These are phyloP conservation scores for Taxidea taxus DNA, from an alignment of 2,113 vertebrate genomes.

Conservation along the genomic window DNA sequence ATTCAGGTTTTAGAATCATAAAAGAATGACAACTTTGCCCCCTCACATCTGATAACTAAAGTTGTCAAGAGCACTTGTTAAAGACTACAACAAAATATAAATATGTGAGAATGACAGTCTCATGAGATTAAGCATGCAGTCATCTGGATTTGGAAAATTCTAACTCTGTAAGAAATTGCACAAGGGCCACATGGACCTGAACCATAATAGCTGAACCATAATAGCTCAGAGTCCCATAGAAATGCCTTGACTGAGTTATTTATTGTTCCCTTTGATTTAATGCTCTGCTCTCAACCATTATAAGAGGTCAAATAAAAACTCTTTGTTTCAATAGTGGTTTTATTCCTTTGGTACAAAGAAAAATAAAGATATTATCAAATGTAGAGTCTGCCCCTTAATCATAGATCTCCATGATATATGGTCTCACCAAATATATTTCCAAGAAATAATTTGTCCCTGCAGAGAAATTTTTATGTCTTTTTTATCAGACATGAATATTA, in stretches of 20 bases:
- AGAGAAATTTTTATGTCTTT: background rate
- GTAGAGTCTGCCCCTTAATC: background rate
- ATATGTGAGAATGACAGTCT: background rate
- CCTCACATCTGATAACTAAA: background rate
- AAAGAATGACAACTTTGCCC: background rate
- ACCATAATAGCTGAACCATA: background rate
- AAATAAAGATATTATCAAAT: slow-evolving; percentile 21
- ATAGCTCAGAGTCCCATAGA: background rate
- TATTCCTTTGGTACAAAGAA: background rate
- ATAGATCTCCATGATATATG: background rate
- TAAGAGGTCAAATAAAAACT: background rate
- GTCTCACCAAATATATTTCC: background rate
- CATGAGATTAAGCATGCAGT: background rate
- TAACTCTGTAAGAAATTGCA: background rate
- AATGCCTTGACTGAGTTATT: background rate
- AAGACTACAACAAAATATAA: background rate
- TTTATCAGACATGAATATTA: slow-evolving; percentile 4
- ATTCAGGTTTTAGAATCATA: background rate
- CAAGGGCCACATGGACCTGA: background rate
- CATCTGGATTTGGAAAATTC: background rate
- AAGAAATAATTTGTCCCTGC: slow-evolving; percentile 6
- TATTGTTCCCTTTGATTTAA: background rate
- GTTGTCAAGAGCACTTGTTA: background rate
- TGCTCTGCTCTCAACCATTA: background rate
- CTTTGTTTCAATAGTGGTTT: background rate